Base-by-base conservation (phyloP, 1,140 invertebrate genomes). In the Pectinophora gossypiella region DNA sequence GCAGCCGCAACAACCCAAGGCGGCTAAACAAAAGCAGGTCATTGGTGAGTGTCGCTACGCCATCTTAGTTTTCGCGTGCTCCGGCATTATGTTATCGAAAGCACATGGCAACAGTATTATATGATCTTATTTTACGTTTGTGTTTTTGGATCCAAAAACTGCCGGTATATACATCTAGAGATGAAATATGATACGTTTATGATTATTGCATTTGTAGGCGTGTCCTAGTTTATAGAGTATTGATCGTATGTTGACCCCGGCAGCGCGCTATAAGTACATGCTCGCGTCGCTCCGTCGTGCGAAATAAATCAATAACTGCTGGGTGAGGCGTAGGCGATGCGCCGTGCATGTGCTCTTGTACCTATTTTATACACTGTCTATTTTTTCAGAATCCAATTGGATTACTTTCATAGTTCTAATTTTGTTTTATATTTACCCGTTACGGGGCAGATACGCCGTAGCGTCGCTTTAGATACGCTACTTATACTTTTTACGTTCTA, bases 1-100 rank as follows among this genome's bases (percentile, higher is more conserved):
- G 51, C 77, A 79, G 71, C 80, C 74, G 56, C 78, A 78, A 67
- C 85, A 78, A 77, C 64, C 73, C 56, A 79, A 85, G 68, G 68
- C 77, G 71, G 71, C 74, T 72, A 85, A 83, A 83, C 76, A 82
- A 82, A 89, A 89, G 82, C 81, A 83, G 69, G 74, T 88, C 75
- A 87, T 88, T 72, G 87, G 87, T 88, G 64, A 82, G 87, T 83
- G 51, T 59, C 67, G 72, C 72, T 65, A 68, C 83, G 83, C 83
- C 83, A 86, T 86, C 71, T 84, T 86, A 79, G 62, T 68, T 76
- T 78, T 74, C 12, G 58, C 64, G 58, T 72, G 70, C 60, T 64
- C 78, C 73, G 74, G 77, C 73, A 72, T 72, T 62, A 64, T 57
- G 63, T 55, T 59, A 65, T 52, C 40, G 44, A 72, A 77, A 85